Evolutionary conservation across 2,113 vertebrate genomes (phyloP).

Genomic region (Anguilla rostrata): DNA sequence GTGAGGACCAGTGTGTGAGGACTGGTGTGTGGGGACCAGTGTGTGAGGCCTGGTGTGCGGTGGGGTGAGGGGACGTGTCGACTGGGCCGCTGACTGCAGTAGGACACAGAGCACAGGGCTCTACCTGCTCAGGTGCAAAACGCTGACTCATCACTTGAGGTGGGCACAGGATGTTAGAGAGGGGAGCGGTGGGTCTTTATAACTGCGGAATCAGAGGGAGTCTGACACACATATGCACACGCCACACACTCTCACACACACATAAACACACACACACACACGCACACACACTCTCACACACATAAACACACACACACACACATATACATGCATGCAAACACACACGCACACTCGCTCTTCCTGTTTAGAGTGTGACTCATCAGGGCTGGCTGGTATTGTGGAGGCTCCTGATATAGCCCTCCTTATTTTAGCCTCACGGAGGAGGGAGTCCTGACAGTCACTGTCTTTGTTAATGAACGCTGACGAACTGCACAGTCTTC

Average conservation of each 20-base stretch:
- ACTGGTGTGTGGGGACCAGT: too few relatives aligned
- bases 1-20: too few relatives aligned
- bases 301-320: too few relatives aligned
- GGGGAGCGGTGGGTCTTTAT: background rate
- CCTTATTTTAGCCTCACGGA: background rate
- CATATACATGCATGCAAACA: too few relatives aligned
- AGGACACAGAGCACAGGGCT: too few relatives aligned
- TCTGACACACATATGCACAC: background rate
- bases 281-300: background rate
- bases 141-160: too few relatives aligned
- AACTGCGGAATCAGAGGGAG: conserved; percentile 19
- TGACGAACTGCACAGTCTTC: too few relatives aligned
- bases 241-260: conserved; percentile 8
- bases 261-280: background rate
- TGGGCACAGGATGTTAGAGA: background rate
- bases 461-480: background rate
- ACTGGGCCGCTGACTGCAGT: too few relatives aligned
- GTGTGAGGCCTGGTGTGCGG: too few relatives aligned
- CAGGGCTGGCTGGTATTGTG: background rate
- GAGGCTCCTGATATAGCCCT: background rate
- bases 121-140: background rate
- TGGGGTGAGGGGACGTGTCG: too few relatives aligned
- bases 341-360: background rate
- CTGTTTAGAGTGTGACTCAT: conserved; percentile 14
- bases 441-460: background rate